Conservation (phyloP, 2,797 vertebrate species). For the Ibycter americanus region DNA sequence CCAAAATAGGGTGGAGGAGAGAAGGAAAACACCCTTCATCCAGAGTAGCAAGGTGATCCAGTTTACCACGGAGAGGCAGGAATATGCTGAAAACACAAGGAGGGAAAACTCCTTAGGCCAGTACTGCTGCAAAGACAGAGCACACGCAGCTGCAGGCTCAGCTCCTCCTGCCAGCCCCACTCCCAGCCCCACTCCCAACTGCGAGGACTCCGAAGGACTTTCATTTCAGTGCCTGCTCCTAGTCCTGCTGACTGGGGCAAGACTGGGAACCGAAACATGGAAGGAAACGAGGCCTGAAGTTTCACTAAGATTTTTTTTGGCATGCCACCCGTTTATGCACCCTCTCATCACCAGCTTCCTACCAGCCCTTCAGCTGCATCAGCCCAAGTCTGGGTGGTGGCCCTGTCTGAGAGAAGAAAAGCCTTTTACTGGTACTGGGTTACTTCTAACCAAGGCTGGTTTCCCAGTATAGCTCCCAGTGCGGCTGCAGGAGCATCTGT, state of each 20-base stretch:
- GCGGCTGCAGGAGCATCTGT: not conserved
- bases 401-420: not conserved
- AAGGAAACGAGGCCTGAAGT: constrained; percentile 39
- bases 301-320: not conserved
- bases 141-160: not conserved
- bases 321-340: not conserved
- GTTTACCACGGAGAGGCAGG: not conserved
- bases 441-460: not conserved
- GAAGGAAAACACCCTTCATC: not conserved
- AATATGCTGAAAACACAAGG: not conserved
- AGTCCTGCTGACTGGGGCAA: not conserved
- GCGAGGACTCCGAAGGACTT: fast-evolving
- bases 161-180: not conserved
- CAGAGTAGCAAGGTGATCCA: not conserved
- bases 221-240: not conserved
- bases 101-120: not conserved
- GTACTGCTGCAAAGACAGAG: not conserved
- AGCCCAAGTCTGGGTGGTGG: not conserved
- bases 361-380: not conserved
- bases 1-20: not conserved
- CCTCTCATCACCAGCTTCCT: not conserved
- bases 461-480: not conserved
- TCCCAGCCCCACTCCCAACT: not conserved
- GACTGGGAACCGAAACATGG: constrained; percentile 44
- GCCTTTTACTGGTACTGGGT: not conserved